Evolutionary conservation across 2,113 vertebrate genomes (phyloP), one percentile per base, ranked within the genome.

Genomic region (Climacteris rufus): DNA sequence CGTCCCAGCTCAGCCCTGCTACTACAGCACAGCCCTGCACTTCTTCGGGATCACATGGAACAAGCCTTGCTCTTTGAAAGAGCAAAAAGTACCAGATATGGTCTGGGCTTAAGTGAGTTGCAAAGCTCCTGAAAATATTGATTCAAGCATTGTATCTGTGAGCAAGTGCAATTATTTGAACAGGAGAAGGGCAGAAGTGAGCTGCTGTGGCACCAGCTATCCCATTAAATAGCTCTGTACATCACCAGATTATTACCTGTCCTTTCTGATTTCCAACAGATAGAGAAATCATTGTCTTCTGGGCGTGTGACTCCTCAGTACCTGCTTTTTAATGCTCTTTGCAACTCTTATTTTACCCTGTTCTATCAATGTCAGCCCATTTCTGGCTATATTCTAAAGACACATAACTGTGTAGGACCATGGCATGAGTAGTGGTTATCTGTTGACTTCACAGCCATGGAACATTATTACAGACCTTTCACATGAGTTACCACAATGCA

Each of bases 381-480:
- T 89, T 42, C 57, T 72, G 70, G 45, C 57, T 57, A 0, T 39
- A 20, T 49, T 35, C 78, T 87, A 12, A 93, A 45, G 54, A 39
- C 6, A 7, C 8, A 6, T 20, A 53, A 24, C 25, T 0, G 0
- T 6, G 8, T 14, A 18, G 47, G 52, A 28, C 16, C 57, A 10
- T 39, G 53, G 76, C 40, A 74, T 63, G 70, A 79, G 50, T 1
- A 39, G 59, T 24, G 64, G 54, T 59, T 83, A 60, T 71, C 52
- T 14, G 8, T 74, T 72, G 45, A 33, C 74, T 91, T 74, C 75
- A 35, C 57, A 92, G 89, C 77, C 57, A 24, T 19, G 56, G 75
- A 83, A 53, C 31, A 6, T 39, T 31, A 53, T 63, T 54, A 37
- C 45, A 80, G 82, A 72, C 78, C 78, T 90, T 87, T 50, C 78